These are phyloP conservation scores for Deilephila porcellus DNA, from an alignment of 2,888 invertebrate species.

Conservation along the genomic window DNA sequence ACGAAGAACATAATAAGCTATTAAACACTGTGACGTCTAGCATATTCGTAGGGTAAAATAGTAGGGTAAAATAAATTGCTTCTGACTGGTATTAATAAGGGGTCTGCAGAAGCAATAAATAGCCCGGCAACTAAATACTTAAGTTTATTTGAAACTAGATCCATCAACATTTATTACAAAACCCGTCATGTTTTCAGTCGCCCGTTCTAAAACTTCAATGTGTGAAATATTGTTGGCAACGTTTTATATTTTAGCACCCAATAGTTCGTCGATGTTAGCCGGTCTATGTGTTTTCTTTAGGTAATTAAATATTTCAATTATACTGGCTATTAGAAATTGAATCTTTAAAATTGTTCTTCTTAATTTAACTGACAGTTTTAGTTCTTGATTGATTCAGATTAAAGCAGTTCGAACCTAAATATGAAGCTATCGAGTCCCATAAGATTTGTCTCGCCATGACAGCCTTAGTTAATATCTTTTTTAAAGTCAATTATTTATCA, in stretches of 20 bases:
- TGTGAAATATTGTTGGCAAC: not conserved
- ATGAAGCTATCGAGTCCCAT: no score
- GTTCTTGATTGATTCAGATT: no score
- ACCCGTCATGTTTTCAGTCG: constrained; percentile 26
- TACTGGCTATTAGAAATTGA: no score
- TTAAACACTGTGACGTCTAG: not conserved
- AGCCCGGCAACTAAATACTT: constrained; percentile 43
- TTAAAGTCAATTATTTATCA: no score
- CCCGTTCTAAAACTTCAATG: not conserved
- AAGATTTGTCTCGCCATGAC: no score
- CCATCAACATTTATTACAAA: constrained; percentile 57
- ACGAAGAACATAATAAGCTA: constrained; percentile 10
- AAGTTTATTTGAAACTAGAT: constrained; percentile 55
- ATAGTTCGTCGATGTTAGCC: no score
- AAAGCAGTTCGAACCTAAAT: no score
- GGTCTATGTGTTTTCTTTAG: no score
- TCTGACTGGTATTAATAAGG: constrained; percentile 38
- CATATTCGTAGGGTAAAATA: constrained; percentile 17
- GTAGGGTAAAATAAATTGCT: constrained; percentile 31
- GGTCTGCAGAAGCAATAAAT: constrained; percentile 29
- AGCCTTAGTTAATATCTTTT: no score
- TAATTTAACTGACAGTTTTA: no score
- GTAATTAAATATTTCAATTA: no score
- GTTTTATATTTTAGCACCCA: not conserved
- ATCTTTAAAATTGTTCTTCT: no score